Percentiles rank a stretch among this genome's conserved stretches.
Conservation (phyloP, 2,888 invertebrate genomes). For the Eupelmus urozonus region DNA sequence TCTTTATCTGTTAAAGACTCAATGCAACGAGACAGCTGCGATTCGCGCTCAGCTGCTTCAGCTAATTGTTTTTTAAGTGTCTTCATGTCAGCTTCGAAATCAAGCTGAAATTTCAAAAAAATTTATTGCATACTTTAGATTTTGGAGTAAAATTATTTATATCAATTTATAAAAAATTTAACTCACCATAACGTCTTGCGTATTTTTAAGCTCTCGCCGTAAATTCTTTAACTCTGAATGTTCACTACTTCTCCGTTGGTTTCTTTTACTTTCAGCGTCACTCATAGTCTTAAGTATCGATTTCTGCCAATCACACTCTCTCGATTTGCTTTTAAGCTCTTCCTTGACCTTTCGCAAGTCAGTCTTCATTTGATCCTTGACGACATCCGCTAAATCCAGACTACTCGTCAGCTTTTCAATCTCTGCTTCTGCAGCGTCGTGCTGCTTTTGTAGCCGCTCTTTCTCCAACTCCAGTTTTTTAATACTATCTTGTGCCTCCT, state of each 20-base stretch:
- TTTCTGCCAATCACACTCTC: constrained; percentile 80
- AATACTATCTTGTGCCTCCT: constrained; percentile 78
- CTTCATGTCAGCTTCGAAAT: constrained; percentile 70
- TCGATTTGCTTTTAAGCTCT: constrained; percentile 78
- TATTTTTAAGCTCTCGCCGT: constrained; percentile 67
- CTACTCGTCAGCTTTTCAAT: constrained; percentile 76
- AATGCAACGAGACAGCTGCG: constrained; percentile 74
- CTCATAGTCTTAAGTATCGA: constrained; percentile 76
- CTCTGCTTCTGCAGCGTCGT: constrained; percentile 78
- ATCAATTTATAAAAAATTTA: constrained; percentile 9
- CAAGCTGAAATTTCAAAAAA: constrained; percentile 59
- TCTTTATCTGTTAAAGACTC: constrained; percentile 83
- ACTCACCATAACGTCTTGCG: constrained; percentile 68
- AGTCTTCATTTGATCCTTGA: constrained; percentile 78
- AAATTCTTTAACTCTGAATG: constrained; percentile 67
- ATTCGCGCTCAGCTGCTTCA: constrained; percentile 65
- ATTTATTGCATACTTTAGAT: not conserved
- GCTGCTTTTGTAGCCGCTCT: constrained; percentile 77
- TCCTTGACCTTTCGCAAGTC: constrained; percentile 78
- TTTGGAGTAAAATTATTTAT: not conserved
- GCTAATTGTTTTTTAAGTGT: constrained; percentile 66
- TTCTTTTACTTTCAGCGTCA: constrained; percentile 70
- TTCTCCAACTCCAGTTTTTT: constrained; percentile 77
- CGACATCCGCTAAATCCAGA: constrained; percentile 69
- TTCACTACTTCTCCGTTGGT: constrained; percentile 66